Conservation (phyloP, 2,888 invertebrate species). For the Chorisops tibialis region DNA sequence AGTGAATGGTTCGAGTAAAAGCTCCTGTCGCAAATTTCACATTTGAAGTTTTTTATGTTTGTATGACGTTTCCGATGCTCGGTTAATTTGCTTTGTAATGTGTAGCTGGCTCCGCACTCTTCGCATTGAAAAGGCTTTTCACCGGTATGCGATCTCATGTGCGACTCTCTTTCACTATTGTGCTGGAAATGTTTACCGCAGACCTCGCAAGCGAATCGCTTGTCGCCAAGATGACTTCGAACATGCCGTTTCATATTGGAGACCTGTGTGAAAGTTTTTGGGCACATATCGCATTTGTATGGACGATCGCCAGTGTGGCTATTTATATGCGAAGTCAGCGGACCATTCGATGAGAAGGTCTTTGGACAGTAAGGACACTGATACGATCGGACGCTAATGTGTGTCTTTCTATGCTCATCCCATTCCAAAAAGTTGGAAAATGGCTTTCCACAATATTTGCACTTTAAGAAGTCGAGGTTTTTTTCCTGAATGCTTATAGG, state of each 20-base stretch:
- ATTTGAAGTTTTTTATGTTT: constrained; percentile 32
- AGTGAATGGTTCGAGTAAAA: constrained; percentile 16
- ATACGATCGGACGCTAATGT: background rate
- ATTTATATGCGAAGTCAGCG: constrained; percentile 7
- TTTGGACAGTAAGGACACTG: constrained; percentile 14
- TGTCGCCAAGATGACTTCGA: constrained; percentile 33
- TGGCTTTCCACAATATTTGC: constrained; percentile 26
- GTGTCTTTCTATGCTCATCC: constrained; percentile 16
- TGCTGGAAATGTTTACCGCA: constrained; percentile 35
- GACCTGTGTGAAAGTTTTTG: constrained; percentile 33
- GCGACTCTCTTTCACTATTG: constrained; percentile 31
- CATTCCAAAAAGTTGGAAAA: constrained; percentile 21
- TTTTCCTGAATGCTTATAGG: background rate
- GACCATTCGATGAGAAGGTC: background rate
- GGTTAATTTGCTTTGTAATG: constrained; percentile 31
- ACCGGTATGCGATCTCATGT: constrained; percentile 33
- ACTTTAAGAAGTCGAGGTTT: constrained; percentile 13
- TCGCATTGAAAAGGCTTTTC: no score
- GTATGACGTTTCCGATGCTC: constrained; percentile 34
- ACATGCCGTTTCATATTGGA: constrained; percentile 34
- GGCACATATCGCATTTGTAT: constrained; percentile 35
- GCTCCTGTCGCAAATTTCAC: constrained; percentile 30
- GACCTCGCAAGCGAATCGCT: constrained; percentile 29
- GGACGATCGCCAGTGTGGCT: constrained; percentile 27
- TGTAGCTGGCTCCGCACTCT: constrained; percentile 30